A percentile compares a stretch with the other conserved stretches of the same genome.
Evolutionary conservation across 2,888 invertebrate species (phyloP).

Genomic region (Thera britannica): DNA sequence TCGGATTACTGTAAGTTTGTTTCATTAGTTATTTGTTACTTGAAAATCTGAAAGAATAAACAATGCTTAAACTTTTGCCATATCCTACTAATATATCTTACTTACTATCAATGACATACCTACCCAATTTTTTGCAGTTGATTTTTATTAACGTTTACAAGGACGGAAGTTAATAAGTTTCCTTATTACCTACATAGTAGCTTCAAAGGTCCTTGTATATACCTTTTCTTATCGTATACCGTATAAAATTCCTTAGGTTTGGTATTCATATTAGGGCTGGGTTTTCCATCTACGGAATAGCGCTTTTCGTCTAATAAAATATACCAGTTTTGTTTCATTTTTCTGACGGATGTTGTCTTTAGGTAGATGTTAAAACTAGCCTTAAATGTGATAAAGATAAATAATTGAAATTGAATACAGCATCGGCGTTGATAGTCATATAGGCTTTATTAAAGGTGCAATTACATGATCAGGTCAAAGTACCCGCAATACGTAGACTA

Average conservation of each 20-base stretch:
- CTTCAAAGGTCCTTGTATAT: neutral
- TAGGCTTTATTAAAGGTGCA: neutral
- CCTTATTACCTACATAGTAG: neutral
- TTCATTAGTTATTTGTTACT: neutral
- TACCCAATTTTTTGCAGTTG: neutral
- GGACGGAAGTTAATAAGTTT: neutral
- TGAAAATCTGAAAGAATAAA: neutral
- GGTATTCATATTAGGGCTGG: too few species aligned
- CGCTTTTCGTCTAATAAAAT: too few species aligned
- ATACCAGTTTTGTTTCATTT: too few species aligned
- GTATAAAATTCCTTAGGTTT: too few species aligned
- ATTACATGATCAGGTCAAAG: slow-evolving; percentile 2
- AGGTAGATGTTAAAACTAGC: too few species aligned
- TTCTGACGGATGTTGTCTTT: too few species aligned
- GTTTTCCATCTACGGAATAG: too few species aligned
- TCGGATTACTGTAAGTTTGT: slow-evolving; percentile 18
- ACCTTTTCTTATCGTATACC: neutral
- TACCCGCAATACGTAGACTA: neutral
- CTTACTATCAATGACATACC: neutral
- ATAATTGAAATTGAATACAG: too few species aligned
- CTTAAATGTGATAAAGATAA: too few species aligned
- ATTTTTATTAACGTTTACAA: neutral
- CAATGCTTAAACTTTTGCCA: neutral
- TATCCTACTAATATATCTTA: neutral
- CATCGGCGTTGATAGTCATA: too few species aligned